These are phyloP conservation scores for Chionis minor DNA, from an alignment of 2,113 vertebrate genomes.

Conservation along the genomic window DNA sequence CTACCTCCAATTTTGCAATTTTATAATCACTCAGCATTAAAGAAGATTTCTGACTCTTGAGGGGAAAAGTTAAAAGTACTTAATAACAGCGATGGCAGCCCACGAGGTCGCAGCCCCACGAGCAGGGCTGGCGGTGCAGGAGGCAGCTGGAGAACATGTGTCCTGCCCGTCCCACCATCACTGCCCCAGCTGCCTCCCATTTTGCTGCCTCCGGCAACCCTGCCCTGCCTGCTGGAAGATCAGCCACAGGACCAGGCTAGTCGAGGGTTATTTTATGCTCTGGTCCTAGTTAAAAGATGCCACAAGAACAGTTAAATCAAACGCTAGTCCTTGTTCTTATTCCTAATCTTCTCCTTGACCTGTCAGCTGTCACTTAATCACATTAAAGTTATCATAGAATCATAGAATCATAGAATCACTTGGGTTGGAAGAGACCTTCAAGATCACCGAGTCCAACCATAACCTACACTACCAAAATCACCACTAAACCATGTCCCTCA, in stretches of 20 bases:
- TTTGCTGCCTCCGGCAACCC: neutral
- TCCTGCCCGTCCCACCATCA: fast-evolving
- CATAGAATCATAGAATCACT: too few relatives aligned
- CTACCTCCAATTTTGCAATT: neutral
- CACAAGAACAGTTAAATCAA: neutral
- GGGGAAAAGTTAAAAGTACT: neutral
- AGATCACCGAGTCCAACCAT: too few relatives aligned
- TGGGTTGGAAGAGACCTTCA: too few relatives aligned
- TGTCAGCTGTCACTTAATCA: neutral
- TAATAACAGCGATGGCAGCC: neutral
- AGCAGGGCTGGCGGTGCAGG: neutral
- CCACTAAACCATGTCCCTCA: too few relatives aligned
- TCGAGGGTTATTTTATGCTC: neutral
- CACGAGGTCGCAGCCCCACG: fast-evolving
- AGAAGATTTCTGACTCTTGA: neutral
- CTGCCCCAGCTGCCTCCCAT: neutral
- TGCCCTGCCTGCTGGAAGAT: neutral
- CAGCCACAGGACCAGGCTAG: neutral
- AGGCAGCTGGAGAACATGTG: neutral
- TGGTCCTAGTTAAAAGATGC: neutral
- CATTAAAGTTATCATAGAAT: neutral
- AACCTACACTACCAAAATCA: too few relatives aligned
- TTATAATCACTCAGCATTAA: neutral
- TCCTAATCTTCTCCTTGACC: neutral
- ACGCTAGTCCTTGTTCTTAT: neutral